Evolutionary conservation across 2,797 vertebrate genomes (phyloP).

Genomic region (Paratrypauchen microcephalus): DNA sequence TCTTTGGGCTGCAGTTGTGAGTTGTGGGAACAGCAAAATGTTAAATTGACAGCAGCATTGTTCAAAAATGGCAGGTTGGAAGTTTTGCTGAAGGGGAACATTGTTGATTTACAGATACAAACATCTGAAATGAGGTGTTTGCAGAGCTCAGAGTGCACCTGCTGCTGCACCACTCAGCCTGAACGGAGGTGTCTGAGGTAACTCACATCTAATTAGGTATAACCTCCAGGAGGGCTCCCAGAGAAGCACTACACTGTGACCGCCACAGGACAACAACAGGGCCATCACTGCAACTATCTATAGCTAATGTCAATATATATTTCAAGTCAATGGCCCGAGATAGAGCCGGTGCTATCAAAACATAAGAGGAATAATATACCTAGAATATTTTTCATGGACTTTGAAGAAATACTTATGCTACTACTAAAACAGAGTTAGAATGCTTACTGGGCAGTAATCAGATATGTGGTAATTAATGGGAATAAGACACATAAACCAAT

Average conservation of each 20-base stretch:
- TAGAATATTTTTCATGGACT: too few relatives aligned
- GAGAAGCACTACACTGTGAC: conserved; percentile 19
- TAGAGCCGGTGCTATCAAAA: not conserved
- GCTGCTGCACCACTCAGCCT: conserved; percentile 20
- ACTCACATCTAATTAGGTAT: conserved; percentile 45
- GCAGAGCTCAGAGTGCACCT: conserved; percentile 25
- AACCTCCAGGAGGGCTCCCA: conserved; percentile 25
- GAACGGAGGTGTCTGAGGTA: conserved; percentile 23
- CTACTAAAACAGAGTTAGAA: too few relatives aligned
- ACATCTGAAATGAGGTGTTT: conserved; percentile 38
- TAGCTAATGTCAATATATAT: conserved; percentile 3
- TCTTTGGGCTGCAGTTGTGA: conserved; percentile 27
- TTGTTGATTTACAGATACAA: conserved; percentile 47
- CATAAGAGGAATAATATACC: not conserved
- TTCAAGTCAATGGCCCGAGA: not conserved
- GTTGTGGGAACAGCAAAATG: conserved; percentile 27
- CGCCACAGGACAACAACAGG: conserved; percentile 27
- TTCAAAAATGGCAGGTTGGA: conserved; percentile 43
- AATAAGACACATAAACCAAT: too few relatives aligned
- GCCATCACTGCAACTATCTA: conserved; percentile 23
- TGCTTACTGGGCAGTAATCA: too few relatives aligned
- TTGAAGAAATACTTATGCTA: too few relatives aligned
- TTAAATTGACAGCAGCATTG: conserved; percentile 36
- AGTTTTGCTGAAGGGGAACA: conserved; percentile 36
- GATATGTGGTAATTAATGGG: too few relatives aligned